Conservation (phyloP, 1,140 invertebrate species). For the Pentalonia nigronervosa region DNA sequence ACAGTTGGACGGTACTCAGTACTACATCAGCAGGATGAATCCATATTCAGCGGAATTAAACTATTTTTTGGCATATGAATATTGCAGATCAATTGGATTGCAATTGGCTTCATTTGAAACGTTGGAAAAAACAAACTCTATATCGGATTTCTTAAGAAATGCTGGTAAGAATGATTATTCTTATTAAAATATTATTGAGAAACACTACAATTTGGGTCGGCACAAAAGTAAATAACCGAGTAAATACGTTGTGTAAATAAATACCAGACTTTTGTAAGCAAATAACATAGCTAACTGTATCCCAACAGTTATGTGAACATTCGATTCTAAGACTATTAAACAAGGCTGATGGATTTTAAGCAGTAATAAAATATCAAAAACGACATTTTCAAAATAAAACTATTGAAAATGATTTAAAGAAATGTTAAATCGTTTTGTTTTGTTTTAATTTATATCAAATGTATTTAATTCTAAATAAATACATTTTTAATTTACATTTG, state of each 20-base stretch:
- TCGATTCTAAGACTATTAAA: neutral
- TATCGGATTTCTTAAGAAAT: conserved; percentile 81
- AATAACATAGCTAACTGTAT: neutral
- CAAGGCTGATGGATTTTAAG: neutral
- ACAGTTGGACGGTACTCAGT: conserved; percentile 83
- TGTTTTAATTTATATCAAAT: neutral
- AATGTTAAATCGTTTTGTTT: neutral
- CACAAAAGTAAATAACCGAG: neutral
- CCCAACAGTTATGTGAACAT: conserved; percentile 22
- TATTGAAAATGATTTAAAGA: neutral
- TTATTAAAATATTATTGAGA: neutral
- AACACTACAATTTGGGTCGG: neutral
- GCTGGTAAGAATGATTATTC: conserved; percentile 68
- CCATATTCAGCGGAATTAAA: conserved; percentile 86
- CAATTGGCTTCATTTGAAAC: conserved; percentile 85
- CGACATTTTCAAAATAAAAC: neutral
- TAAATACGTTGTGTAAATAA: neutral
- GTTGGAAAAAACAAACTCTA: conserved; percentile 83
- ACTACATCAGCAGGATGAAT: conserved; percentile 87
- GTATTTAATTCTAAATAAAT: neutral
- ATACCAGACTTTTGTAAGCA: neutral
- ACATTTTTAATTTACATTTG: too few relatives aligned
- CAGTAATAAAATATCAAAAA: neutral
- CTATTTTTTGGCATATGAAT: conserved; percentile 87
- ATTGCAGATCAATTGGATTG: conserved; percentile 83